Percentiles rank a stretch among this genome's conserved stretches.
phyloP scores from a whole-genome alignment of 92 coral and sea anemone species.

The Actinernus sp. region DNA sequence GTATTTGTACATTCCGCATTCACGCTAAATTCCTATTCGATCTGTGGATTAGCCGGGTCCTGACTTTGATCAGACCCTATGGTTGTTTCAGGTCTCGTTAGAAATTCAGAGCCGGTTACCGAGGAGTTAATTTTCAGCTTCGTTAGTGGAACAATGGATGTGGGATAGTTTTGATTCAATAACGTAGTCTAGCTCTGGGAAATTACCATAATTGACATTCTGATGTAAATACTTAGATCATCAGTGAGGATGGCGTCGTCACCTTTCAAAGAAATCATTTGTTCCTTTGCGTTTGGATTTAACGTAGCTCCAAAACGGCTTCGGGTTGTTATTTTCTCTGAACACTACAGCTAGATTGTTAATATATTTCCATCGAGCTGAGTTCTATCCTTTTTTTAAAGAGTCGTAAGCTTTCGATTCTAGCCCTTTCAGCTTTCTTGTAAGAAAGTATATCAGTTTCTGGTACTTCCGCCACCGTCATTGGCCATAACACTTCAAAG shows the following conservation, averaged over 20 bases:
- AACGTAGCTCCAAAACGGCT: constrained; percentile 27
- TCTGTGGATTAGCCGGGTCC: too few relatives aligned
- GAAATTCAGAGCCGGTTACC: too few relatives aligned
- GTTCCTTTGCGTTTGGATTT: constrained; percentile 48
- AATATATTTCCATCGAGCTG: constrained; percentile 30
- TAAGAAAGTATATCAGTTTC: too few relatives aligned
- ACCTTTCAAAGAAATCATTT: constrained; percentile 30
- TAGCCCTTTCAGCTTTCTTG: too few relatives aligned
- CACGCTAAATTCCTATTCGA: too few relatives aligned
- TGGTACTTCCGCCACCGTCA: too few relatives aligned
- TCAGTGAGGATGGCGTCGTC: constrained; percentile 36
- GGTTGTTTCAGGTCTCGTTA: too few relatives aligned
- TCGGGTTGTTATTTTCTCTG: constrained; percentile 11
- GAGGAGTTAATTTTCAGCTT: too few relatives aligned
- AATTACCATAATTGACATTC: constrained; percentile 53
- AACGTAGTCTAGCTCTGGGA: constrained; percentile 20
- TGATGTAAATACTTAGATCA: constrained; percentile 29
- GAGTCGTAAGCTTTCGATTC: too few relatives aligned
- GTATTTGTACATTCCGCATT: too few relatives aligned
- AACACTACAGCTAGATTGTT: constrained; percentile 8
- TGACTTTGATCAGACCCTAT: too few relatives aligned
- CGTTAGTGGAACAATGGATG: constrained; percentile 38
- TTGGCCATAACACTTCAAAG: too few relatives aligned
- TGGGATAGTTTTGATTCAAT: constrained; percentile 27
- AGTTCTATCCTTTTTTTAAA: constrained; percentile 20